These are phyloP conservation scores for Acrossocheilus fasciatus DNA, from an alignment of 2,797 vertebrate species.

Conservation along the genomic window DNA sequence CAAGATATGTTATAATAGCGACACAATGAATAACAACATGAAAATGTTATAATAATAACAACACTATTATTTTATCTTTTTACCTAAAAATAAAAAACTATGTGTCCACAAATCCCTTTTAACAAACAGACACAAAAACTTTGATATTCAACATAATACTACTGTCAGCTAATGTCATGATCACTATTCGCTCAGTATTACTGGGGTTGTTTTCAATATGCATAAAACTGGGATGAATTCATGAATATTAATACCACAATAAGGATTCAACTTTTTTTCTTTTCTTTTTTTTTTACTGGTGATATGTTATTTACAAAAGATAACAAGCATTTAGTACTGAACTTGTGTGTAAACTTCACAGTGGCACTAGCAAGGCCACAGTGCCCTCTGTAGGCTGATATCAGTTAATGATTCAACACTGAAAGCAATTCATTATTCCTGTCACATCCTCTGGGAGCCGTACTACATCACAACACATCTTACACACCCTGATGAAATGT, in stretches of 20 bases:
- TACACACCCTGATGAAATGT: background rate
- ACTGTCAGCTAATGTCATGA: too few relatives aligned
- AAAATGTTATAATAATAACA: too few relatives aligned
- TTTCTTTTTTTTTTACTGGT: background rate
- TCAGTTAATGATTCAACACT: background rate
- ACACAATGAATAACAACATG: background rate
- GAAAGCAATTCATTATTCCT: background rate
- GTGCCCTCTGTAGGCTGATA: slow-evolving; percentile 44
- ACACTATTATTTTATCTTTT: too few relatives aligned
- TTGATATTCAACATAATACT: too few relatives aligned
- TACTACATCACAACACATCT: slow-evolving; percentile 2
- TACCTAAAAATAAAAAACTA: too few relatives aligned
- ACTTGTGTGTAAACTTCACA: background rate
- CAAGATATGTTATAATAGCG: background rate
- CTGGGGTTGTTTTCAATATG: too few relatives aligned
- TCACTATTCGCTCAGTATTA: too few relatives aligned
- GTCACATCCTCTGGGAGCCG: background rate
- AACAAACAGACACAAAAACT: too few relatives aligned
- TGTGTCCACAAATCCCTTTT: too few relatives aligned
- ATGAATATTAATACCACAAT: background rate
- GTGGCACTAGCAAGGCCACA: background rate
- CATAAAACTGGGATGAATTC: too few relatives aligned
- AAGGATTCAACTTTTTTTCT: background rate
- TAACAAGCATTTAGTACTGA: too few relatives aligned
- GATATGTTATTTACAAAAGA: background rate